These are phyloP conservation scores for Teleiodes luculella DNA, from an alignment of 2,888 invertebrate species.

Conservation along the genomic window DNA sequence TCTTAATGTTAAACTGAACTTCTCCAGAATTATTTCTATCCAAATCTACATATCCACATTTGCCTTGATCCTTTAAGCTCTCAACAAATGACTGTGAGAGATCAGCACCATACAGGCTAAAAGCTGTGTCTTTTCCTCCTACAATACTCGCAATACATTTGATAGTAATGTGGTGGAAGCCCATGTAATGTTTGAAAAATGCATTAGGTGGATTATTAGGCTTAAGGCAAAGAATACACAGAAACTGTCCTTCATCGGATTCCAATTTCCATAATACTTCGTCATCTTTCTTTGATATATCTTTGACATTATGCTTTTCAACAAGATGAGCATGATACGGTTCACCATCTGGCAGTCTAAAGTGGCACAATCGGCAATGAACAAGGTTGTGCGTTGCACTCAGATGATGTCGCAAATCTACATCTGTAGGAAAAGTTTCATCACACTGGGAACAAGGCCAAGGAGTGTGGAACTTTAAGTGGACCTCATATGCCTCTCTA, in stretches of 20 bases:
- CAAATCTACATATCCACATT: slow-evolving; percentile 56
- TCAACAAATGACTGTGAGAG: slow-evolving; percentile 58
- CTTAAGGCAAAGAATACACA: slow-evolving; percentile 61
- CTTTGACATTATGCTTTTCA: slow-evolving; percentile 63
- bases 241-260: slow-evolving; percentile 45
- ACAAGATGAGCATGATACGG: slow-evolving; percentile 59
- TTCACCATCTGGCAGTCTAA: slow-evolving; percentile 57
- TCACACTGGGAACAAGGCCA: slow-evolving; percentile 72
- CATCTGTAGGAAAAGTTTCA: slow-evolving; percentile 52
- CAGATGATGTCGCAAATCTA: slow-evolving; percentile 51
- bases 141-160: slow-evolving; percentile 62
- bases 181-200: slow-evolving; percentile 69
- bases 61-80: slow-evolving; percentile 47
- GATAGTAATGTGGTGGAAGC: slow-evolving; percentile 65
- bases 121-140: slow-evolving; percentile 57
- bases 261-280: slow-evolving; percentile 59
- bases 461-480: slow-evolving; percentile 61
- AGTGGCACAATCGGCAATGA: slow-evolving; percentile 67
- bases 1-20: slow-evolving; percentile 9
- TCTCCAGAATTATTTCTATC: slow-evolving; percentile 32
- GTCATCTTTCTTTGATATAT: slow-evolving; percentile 46
- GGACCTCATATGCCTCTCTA: slow-evolving; percentile 55
- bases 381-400: slow-evolving; percentile 54
- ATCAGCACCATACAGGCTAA: slow-evolving; percentile 61
- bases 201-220: slow-evolving; percentile 42